Conservation (phyloP, 92 coral and sea anemone species). For the Nematostella vectensis region DNA sequence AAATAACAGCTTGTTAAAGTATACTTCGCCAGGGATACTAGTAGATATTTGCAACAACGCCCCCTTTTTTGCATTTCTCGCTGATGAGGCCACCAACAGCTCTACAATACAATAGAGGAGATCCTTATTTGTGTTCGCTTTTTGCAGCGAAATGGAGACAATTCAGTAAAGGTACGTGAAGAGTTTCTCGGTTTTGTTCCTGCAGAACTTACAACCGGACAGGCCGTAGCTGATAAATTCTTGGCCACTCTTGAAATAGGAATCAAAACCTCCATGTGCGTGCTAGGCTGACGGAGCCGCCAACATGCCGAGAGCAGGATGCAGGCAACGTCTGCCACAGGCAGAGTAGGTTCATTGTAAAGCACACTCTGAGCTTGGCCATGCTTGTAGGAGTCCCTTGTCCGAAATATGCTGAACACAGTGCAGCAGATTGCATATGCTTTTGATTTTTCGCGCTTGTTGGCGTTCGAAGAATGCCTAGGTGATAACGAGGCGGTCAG, state of each 20-base stretch:
- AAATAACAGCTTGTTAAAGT: constrained; percentile 4
- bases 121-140: constrained; percentile 8
- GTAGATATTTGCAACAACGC: constrained; percentile 13
- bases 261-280: constrained; percentile 34
- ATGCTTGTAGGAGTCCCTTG: constrained; percentile 39
- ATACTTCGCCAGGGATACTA: constrained; percentile 16
- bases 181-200: constrained; percentile 19
- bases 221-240: constrained; percentile 18
- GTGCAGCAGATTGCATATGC: constrained; percentile 20
- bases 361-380: constrained; percentile 49
- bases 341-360: constrained; percentile 53
- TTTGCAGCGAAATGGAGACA: no score
- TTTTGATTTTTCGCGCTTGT: constrained; percentile 17
- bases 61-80: constrained; percentile 15
- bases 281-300: constrained; percentile 57
- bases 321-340: constrained; percentile 44
- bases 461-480: constrained; percentile 8
- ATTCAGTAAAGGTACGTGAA: constrained; percentile 11
- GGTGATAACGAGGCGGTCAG: constrained; percentile 15
- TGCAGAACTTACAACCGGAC: constrained; percentile 13
- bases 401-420: constrained; percentile 11
- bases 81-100: constrained; percentile 20
- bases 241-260: constrained; percentile 29
- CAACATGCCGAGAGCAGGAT: constrained; percentile 43
- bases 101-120: constrained; percentile 11